Base-by-base conservation (phyloP, 2,888 invertebrate species). In the Tenthredo scrophulariae region DNA sequence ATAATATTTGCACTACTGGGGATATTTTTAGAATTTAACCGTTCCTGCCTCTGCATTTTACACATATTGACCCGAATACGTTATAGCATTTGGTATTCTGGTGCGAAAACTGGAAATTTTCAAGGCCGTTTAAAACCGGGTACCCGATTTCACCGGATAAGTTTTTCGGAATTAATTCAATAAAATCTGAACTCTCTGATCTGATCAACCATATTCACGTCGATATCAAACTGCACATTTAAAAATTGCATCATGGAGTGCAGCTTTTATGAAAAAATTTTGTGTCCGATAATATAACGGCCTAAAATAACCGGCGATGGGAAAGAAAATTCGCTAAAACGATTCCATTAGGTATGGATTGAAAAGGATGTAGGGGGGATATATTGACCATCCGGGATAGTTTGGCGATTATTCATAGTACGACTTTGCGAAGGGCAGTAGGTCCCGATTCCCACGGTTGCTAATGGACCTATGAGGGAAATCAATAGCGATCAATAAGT, bases 1-100 rank as follows among this genome's bases (percentile, higher is more conserved):
- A 83, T 83, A 83, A 83, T 83, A 83, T 83, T 83, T 83, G 83
- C 83, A 83, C 43, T 83, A 83, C 29, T 26, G 83, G 13, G n/a
- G 67, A 65, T 83, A 83, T 83, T 67, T 70, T 83, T 83, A 83
- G 83, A 67, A 83, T 43, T 46, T n/a, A 62, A 62, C 13, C 58
- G 80, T 80, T 40, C 15, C 37, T 80, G 62, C 40, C 80, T 80
- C 37, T 80, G 80, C 80, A 80, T 37, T 80, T 80, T 62, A 37
- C 80, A 62, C 10, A 22, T 62, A 46, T 33, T 77, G 29, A 80
- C 40, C 37, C 3, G 54, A 7, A 54, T 15, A 22, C 74, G 40
- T 50, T 26, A 77, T 3, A 77, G 2, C 29, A 33, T 43, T 40
- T 13, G 10, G 22, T 22, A 40, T 26, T 43, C 74, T 22, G 10